phyloP scores from a whole-genome alignment of 2,888 invertebrate genomes.

The Rutpela maculata region DNA sequence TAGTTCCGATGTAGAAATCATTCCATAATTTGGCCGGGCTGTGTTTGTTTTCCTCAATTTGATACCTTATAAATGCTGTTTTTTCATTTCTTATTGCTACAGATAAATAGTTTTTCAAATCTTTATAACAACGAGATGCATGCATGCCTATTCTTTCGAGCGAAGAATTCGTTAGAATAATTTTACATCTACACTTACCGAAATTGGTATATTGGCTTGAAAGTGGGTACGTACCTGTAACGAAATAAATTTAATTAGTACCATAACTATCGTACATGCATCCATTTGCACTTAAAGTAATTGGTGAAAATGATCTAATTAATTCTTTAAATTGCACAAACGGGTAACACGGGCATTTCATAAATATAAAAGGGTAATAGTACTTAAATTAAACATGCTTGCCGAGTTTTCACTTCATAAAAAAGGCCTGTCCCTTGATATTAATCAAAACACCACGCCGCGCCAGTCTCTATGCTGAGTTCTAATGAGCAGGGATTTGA shows the following conservation, averaged over 20 bases:
- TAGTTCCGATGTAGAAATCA: no score
- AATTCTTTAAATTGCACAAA: background rate
- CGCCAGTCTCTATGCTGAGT: background rate
- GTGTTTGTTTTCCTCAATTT: no score
- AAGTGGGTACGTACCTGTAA: constrained; percentile 3
- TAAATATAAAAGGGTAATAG: constrained; percentile 12
- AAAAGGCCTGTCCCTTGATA: constrained; percentile 9
- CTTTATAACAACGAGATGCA: no score
- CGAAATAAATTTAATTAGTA: background rate
- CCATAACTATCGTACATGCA: background rate
- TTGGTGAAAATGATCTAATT: background rate
- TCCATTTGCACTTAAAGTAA: background rate
- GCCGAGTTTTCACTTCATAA: constrained; percentile 11
- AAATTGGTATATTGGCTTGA: background rate
- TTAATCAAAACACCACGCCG: background rate
- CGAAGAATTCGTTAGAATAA: no score
- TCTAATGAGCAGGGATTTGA: constrained; percentile 29
- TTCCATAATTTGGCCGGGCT: no score
- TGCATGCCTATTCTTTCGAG: no score
- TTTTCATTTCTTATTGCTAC: no score
- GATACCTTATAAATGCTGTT: no score
- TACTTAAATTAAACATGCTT: constrained; percentile 14
- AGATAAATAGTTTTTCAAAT: no score
- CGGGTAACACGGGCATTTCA: background rate
- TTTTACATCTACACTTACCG: background rate